Base-by-base conservation (phyloP, 2,888 invertebrate genomes). In the Ferrisia virgata region DNA sequence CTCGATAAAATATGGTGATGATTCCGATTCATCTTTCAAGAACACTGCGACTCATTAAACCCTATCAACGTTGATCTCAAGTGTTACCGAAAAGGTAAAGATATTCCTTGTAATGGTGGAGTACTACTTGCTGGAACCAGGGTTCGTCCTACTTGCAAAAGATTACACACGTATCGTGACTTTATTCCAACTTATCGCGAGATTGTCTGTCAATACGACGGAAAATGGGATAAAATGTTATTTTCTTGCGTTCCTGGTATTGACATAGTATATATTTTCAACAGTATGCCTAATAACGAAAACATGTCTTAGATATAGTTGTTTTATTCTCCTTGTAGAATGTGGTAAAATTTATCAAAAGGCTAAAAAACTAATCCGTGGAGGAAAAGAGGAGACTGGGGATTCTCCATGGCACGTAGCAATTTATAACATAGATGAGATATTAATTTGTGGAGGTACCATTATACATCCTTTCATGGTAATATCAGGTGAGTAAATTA, bases 221-320 rank as follows among this genome's bases (percentile, higher is more conserved):
- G 82, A 13, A 36, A 82, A 82, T 82, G 58, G 82, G 53, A 58
- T 64, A 22, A 64, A 1, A 28, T 4, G 11, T 15, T 58, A 2
- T 82, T 82, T 64, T 53, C 28, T 8, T 82, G 82, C 18, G n/a
- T 82, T 36, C 82, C 82, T n/a, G 64, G 82, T 82, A 82, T 6
- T 36, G 5, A 36, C n/a, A n/a, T n/a, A 36, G 36, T 36, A 36
- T 36, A 8, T 6, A 36, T 36, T 36, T 36, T 36, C 5, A 36
- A 36, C n/a, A n/a, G n/a, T n/a, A n/a, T n/a, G n/a, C n/a, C n/a
- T n/a, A n/a, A n/a, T n/a, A n/a, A n/a, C n/a, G n/a, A n/a, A n/a
- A n/a, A n/a, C n/a, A n/a, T n/a, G n/a, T 8, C 13, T 22, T 8
- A 58, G 8, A 58, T 58, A n/a, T 8, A 5, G 25, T 76, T n/a